phyloP scores from a whole-genome alignment of 2,113 vertebrate species.

The Potamarius usumacintae region DNA sequence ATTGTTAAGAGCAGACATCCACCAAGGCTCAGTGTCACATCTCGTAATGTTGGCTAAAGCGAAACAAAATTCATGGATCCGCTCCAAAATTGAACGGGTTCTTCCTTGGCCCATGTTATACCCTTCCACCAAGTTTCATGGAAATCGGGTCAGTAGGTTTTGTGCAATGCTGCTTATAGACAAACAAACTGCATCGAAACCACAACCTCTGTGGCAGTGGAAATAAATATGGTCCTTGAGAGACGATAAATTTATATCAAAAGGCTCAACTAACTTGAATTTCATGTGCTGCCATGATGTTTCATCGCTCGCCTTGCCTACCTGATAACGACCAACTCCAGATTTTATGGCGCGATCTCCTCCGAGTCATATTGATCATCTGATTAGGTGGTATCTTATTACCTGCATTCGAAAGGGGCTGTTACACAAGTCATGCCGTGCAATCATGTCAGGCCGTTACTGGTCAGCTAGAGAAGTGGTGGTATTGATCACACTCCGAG shows the following conservation, averaged over 20 bases:
- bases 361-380: constrained; percentile 46
- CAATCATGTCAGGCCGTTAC: constrained; percentile 41
- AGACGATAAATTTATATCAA: not conserved
- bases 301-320: not conserved
- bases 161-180: no score
- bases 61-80: no score
- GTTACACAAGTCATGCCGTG: constrained; percentile 9
- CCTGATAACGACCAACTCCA: not conserved
- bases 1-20: no score
- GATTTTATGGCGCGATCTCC: not conserved
- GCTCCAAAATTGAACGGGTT: no score
- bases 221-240: no score
- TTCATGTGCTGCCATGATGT: not conserved
- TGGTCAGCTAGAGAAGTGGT: not conserved
- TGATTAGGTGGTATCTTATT: constrained; percentile 26
- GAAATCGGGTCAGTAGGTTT: no score
- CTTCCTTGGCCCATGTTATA: no score
- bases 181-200: no score
- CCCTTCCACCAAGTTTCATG: no score
- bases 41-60: no score
- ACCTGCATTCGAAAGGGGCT: constrained; percentile 10
- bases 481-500: constrained; percentile 41
- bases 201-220: no score
- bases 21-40: no score
- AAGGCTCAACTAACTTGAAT: not conserved